A percentile compares a stretch with the other conserved stretches of the same genome.
phyloP scores from a whole-genome alignment of 2,888 invertebrate genomes.

The Sminthurinus aureus region DNA sequence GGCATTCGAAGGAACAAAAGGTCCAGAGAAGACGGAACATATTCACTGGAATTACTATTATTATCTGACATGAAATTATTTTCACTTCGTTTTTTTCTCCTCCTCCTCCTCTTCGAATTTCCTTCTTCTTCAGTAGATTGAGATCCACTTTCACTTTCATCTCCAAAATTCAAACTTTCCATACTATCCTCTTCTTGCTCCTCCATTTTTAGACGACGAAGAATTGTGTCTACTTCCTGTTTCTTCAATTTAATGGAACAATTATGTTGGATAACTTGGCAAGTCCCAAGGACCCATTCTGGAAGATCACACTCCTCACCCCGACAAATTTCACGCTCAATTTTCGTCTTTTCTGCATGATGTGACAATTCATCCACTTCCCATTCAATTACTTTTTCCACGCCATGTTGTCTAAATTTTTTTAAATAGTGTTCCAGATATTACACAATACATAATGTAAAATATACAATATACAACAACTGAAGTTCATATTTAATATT shows the following conservation, averaged over 20 bases:
- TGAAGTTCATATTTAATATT: too few relatives aligned
- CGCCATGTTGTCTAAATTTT: conserved; percentile 10
- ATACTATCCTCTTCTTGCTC: conserved; percentile 20
- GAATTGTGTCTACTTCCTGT: conserved; percentile 1
- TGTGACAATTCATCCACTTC: conserved; percentile 11
- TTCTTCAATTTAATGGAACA: conserved; percentile 1
- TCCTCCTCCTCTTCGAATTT: not conserved
- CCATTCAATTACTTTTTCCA: conserved; percentile 20
- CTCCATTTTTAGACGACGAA: not conserved
- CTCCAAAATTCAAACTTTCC: not conserved
- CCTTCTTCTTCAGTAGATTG: not conserved
- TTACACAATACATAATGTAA: too few relatives aligned
- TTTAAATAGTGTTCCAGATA: too few relatives aligned
- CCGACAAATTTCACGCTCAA: conserved; percentile 29
- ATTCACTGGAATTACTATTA: too few relatives aligned
- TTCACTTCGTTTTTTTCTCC: not conserved
- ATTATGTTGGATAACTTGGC: conserved; percentile 11
- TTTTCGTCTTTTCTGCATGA: not conserved
- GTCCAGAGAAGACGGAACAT: conserved; percentile 14
- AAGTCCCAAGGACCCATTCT: conserved; percentile 35
- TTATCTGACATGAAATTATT: too few relatives aligned
- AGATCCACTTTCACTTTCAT: not conserved
- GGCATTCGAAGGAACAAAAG: conserved; percentile 1
- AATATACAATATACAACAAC: too few relatives aligned
- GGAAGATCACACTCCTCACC: conserved; percentile 30